Percentiles rank a stretch among this genome's conserved stretches.
phyloP scores from a whole-genome alignment of 2,113 vertebrate species.

The Cottus gobio region DNA sequence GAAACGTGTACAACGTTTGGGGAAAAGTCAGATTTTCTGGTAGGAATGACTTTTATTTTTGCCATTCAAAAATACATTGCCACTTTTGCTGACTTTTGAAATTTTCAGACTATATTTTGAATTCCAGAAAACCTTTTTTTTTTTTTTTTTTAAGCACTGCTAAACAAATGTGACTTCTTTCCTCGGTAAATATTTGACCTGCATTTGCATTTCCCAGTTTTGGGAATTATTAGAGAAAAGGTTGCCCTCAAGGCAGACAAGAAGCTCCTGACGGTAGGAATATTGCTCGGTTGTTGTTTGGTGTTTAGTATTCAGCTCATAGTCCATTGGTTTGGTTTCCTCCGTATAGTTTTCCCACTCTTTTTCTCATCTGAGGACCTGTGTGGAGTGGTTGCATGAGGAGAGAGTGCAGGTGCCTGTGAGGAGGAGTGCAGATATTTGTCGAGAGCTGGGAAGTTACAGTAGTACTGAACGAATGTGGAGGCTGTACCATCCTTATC shows the following conservation, averaged over 20 bases:
- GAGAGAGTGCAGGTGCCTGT: constrained; percentile 60
- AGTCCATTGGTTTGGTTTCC: constrained; percentile 69
- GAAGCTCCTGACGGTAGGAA: constrained; percentile 76
- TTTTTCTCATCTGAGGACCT: constrained; percentile 47
- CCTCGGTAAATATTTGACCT: constrained; percentile 66
- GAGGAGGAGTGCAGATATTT: constrained; percentile 36
- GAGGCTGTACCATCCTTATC: constrained; percentile 24
- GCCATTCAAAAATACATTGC: not conserved
- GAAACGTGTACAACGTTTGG: constrained; percentile 94
- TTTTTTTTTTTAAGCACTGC: constrained; percentile 41
- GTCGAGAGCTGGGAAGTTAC: constrained; percentile 12
- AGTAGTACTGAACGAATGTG: constrained; percentile 46
- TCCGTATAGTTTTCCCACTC: constrained; percentile 61
- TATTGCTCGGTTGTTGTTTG: constrained; percentile 53
- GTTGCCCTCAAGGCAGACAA: constrained; percentile 55
- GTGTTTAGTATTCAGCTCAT: constrained; percentile 63
- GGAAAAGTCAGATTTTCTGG: constrained; percentile 94
- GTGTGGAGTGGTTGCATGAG: constrained; percentile 72
- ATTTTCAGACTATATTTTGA: constrained; percentile 15
- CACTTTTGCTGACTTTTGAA: not conserved
- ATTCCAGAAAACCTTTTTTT: constrained; percentile 22
- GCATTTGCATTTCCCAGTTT: constrained; percentile 68
- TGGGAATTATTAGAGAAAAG: constrained; percentile 65
- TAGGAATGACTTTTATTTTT: constrained; percentile 72
- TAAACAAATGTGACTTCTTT: constrained; percentile 63